Percentiles rank a stretch among this genome's conserved stretches.
Evolutionary conservation across 2,888 invertebrate genomes (phyloP).

Genomic region (Gasteruption jaculator): DNA sequence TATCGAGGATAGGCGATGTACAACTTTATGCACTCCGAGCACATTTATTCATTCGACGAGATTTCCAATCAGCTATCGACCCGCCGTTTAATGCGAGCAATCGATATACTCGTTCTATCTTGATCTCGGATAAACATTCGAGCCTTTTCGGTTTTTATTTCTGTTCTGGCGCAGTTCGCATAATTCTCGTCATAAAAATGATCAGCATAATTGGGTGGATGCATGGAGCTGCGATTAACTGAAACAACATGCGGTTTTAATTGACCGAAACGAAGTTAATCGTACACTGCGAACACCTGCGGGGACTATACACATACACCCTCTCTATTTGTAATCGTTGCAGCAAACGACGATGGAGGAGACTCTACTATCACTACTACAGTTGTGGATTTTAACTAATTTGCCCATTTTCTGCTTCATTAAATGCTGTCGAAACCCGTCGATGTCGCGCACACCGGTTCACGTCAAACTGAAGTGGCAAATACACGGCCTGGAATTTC

Average conservation of each 20-base stretch:
- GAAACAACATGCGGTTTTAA: constrained; percentile 30
- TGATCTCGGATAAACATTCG: not conserved
- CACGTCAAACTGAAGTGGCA: too few species aligned
- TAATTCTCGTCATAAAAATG: too few species aligned
- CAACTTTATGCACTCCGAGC: too few species aligned
- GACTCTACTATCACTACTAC: constrained; percentile 1
- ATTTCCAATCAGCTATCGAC: not conserved
- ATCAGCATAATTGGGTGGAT: too few species aligned
- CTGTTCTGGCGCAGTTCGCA: too few species aligned
- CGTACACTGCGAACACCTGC: constrained; percentile 16
- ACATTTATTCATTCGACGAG: too few species aligned
- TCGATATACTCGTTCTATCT: not conserved
- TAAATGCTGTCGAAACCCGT: constrained; percentile 25
- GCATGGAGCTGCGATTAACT: constrained; percentile 28
- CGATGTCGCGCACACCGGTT: not conserved
- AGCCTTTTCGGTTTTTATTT: not conserved
- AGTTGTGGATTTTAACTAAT: constrained; percentile 37
- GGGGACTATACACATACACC: not conserved
- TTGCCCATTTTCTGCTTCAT: constrained; percentile 42
- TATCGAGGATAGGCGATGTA: too few species aligned
- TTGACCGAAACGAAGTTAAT: constrained; percentile 35
- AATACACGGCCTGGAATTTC: too few species aligned
- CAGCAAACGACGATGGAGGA: not conserved
- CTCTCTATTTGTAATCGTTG: too few species aligned
- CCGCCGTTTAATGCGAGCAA: not conserved